These are phyloP conservation scores for Phania funesta DNA, from an alignment of 2,888 invertebrate species.

Conservation along the genomic window DNA sequence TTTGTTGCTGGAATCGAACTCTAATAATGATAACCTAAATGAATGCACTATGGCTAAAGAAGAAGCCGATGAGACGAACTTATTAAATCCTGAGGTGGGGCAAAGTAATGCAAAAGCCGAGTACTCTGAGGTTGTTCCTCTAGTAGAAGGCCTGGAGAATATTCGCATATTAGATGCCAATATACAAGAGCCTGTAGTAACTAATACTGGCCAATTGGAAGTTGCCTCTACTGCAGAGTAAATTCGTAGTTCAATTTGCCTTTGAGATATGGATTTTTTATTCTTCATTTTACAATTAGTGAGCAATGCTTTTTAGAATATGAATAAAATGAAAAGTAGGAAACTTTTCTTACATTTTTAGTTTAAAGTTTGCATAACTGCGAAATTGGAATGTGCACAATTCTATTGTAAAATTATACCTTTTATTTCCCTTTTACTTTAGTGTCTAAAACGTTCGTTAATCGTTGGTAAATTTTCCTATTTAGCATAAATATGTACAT, in stretches of 20 bases:
- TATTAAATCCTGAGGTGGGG: neutral
- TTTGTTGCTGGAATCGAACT: conserved; percentile 63
- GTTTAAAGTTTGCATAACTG: too few species aligned
- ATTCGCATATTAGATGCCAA: conserved; percentile 16
- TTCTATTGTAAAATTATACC: too few species aligned
- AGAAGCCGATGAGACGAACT: neutral
- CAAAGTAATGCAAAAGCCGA: conserved; percentile 3
- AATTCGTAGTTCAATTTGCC: neutral
- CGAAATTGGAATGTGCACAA: too few species aligned
- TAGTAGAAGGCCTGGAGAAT: conserved; percentile 36
- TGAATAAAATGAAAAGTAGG: too few species aligned
- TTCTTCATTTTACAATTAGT: neutral
- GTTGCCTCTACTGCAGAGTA: conserved; percentile 15
- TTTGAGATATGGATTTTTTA: neutral
- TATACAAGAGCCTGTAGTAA: neutral
- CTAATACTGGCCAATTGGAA: conserved; percentile 1
- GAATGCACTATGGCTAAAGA: neutral
- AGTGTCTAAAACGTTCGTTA: too few species aligned
- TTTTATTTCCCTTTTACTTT: too few species aligned
- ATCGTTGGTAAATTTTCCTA: too few species aligned
- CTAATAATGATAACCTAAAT: conserved; percentile 30
- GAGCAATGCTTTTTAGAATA: neutral
- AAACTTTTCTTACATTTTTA: too few species aligned
- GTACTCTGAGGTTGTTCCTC: neutral
- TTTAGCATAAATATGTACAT: too few species aligned